Evolutionary conservation across 2,888 invertebrate genomes (phyloP), one percentile per base, ranked within the genome.

Genomic region (Eupsilia transversa): DNA sequence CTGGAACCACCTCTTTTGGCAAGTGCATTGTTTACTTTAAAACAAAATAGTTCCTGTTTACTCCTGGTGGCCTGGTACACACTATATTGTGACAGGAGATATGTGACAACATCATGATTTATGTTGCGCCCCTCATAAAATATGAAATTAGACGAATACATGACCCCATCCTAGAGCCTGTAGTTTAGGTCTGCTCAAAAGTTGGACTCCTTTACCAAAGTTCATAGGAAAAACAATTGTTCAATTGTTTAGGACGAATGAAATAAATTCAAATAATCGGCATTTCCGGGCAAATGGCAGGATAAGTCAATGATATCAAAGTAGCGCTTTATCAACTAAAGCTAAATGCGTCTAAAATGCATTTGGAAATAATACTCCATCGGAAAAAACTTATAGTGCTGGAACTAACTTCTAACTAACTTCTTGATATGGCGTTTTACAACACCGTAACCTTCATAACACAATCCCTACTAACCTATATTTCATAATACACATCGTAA

Each of bases 21-120:
- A 65, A 60, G 30, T 54, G 27, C 52, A 69, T 67, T 74, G 73
- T 73, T 57, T 57, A 78, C 30, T 49, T 33, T 6, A 4, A 46
- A 10, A 3, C 46, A 41, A 64, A 61, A 66, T 43, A 68, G 30
- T 81, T 81, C 46, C 35, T 81, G 33, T 70, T 69, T 70, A 81
- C 70, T 38, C 41, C 63, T 63, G 27, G n/a, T 75, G 0, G 35
- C 43, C 38, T 79, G 43, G 61, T 79, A 79, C 17, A 59, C 17
- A 57, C 46, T 46, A 41, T 3, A 33, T 35, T 14, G 9, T 17
- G 27, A 35, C 27, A n/a, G 23, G 23, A 46, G 57, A 52, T 49
- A 57, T 30, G 30, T 46, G 43, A 38, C 12, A 38, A 64, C 20
- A 43, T n/a, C 27, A 30, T n/a, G n/a, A n/a, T n/a, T n/a, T n/a